phyloP scores from a whole-genome alignment of 35 echinoderm and acorn worm species.

The Nesometra sesokonis region DNA sequence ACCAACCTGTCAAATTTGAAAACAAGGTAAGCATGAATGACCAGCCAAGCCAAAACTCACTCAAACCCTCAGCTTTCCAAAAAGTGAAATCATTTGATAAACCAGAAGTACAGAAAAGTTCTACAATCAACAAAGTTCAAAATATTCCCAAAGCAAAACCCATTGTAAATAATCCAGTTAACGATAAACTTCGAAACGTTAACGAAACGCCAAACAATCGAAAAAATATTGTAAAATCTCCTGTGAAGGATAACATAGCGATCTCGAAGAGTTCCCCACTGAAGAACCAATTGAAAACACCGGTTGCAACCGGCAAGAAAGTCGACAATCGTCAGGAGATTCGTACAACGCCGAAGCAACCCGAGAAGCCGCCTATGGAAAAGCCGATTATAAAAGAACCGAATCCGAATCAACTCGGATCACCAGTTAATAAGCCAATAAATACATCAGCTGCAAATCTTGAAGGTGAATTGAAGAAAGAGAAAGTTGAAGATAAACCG shows the following conservation, averaged over 20 bases:
- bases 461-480: not conserved
- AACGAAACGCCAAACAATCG: not conserved
- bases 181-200: not conserved
- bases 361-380: not conserved
- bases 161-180: not conserved
- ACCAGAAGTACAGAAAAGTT: too few relatives aligned
- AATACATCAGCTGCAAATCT: not conserved
- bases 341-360: not conserved
- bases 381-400: not conserved
- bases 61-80: not conserved
- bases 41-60: too few relatives aligned
- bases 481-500: not conserved
- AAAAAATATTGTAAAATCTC: not conserved
- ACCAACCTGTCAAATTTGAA: not conserved
- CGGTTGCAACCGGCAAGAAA: not conserved
- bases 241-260: not conserved
- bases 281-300: not conserved
- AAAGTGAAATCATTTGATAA: not conserved
- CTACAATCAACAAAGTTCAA: not conserved
- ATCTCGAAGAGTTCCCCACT: not conserved
- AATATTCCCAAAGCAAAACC: not conserved
- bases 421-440: not conserved
- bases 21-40: not conserved
- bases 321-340: not conserved
- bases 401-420: not conserved